Evolutionary conservation across 2,888 invertebrate genomes (phyloP).

Genomic region (Latheticus oryzae): DNA sequence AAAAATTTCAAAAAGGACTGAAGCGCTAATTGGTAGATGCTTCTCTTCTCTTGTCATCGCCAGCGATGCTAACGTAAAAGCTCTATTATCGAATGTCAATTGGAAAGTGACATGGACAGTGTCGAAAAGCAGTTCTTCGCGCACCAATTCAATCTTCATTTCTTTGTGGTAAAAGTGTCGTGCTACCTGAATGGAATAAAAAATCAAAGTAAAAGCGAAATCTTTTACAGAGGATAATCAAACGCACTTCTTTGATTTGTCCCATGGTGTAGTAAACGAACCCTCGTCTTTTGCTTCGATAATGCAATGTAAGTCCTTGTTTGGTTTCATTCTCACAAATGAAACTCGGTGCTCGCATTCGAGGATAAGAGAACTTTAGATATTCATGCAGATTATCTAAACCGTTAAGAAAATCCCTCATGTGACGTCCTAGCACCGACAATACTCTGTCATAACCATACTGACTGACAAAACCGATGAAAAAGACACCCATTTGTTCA

Average conservation of each 20-base stretch:
- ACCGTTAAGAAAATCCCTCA: slow-evolving; percentile 95
- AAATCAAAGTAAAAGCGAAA: too few species aligned
- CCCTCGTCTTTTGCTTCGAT: slow-evolving; percentile 91
- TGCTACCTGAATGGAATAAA: slow-evolving; percentile 74
- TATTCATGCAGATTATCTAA: slow-evolving; percentile 98
- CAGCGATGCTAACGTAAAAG: slow-evolving; percentile 84
- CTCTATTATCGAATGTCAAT: slow-evolving; percentile 93
- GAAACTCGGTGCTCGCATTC: slow-evolving; percentile 93
- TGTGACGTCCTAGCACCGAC: slow-evolving; percentile 90
- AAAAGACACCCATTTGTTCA: slow-evolving; percentile 94
- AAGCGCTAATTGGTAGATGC: slow-evolving; percentile 88
- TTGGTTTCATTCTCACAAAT: slow-evolving; percentile 96
- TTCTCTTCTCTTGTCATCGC: slow-evolving; percentile 90
- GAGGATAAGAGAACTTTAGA: slow-evolving; percentile 93
- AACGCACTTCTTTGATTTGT: slow-evolving; percentile 84
- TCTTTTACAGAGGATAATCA: slow-evolving; percentile 1
- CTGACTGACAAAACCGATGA: slow-evolving; percentile 92
- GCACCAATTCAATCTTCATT: slow-evolving; percentile 89
- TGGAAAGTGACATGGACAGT: slow-evolving; percentile 95
- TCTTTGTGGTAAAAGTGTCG: slow-evolving; percentile 95
- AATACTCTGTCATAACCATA: slow-evolving; percentile 94
- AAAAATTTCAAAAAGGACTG: slow-evolving; percentile 94
- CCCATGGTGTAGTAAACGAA: slow-evolving; percentile 98
- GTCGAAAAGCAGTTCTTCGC: slow-evolving; percentile 88
- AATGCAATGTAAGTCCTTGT: slow-evolving; percentile 92